phyloP scores from a whole-genome alignment of 2,888 invertebrate genomes.

The Diarsia brunnea region DNA sequence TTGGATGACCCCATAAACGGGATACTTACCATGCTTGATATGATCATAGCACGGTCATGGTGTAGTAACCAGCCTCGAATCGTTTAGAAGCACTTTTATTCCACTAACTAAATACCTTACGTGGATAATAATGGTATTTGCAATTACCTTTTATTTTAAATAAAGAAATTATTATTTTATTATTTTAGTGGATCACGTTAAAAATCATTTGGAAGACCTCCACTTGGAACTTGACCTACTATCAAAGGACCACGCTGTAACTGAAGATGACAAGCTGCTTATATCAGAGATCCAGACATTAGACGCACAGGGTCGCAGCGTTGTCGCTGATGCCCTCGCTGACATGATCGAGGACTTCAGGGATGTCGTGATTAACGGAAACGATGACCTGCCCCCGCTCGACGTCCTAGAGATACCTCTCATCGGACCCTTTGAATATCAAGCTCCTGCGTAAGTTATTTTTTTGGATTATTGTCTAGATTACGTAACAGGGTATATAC shows the following conservation, averaged over 20 bases:
- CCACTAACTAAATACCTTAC: no score
- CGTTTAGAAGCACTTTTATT: no score
- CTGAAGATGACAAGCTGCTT: slow-evolving; percentile 50
- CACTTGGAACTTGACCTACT: slow-evolving; percentile 53
- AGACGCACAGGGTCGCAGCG: slow-evolving; percentile 53
- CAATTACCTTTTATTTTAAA: not conserved
- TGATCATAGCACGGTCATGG: no score
- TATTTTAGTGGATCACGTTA: slow-evolving; percentile 30
- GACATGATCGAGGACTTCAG: slow-evolving; percentile 72
- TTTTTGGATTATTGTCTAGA: not conserved
- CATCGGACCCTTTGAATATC: slow-evolving; percentile 70
- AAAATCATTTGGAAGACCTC: slow-evolving; percentile 34
- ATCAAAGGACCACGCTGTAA: slow-evolving; percentile 38
- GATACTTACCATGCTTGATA: no score
- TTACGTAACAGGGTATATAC: not conserved
- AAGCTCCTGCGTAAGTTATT: slow-evolving; percentile 68
- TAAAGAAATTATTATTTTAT: no score
- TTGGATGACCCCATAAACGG: no score
- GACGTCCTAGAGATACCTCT: slow-evolving; percentile 72
- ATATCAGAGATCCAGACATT: slow-evolving; percentile 37
- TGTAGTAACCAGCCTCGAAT: no score
- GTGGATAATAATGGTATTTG: not conserved
- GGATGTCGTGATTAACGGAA: slow-evolving; percentile 76
- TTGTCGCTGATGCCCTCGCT: slow-evolving; percentile 67
- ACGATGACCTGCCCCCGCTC: slow-evolving; percentile 73